These are phyloP conservation scores for Symphodus melops DNA, from an alignment of 2,113 vertebrate species.

Conservation along the genomic window DNA sequence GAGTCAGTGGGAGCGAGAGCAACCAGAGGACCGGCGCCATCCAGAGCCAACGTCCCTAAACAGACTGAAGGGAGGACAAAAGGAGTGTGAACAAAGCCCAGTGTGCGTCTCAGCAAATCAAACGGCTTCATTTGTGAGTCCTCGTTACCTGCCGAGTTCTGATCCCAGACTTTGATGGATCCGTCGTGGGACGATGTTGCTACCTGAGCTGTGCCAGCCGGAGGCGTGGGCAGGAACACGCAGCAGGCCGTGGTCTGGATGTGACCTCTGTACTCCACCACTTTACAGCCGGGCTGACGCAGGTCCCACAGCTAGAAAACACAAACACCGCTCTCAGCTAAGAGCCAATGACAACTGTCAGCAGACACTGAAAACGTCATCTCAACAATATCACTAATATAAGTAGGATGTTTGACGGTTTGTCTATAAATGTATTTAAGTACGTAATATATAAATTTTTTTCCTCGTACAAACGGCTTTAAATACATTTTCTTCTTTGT, in stretches of 20 bases:
- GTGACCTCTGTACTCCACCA: constrained; percentile 92
- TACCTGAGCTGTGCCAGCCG: constrained; percentile 72
- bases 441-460: too few species aligned
- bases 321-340: constrained; percentile 42
- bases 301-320: constrained; percentile 93
- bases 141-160: constrained; percentile 88
- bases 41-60: constrained; percentile 86
- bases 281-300: constrained; percentile 86
- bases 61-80: constrained; percentile 79
- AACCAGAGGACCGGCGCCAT: constrained; percentile 88
- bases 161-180: constrained; percentile 93
- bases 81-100: neutral
- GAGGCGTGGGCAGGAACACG: constrained; percentile 85
- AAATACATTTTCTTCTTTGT: too few species aligned
- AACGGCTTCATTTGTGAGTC: constrained; percentile 1
- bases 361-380: too few species aligned
- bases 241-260: constrained; percentile 90
- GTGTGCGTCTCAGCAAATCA: constrained; percentile 6
- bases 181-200: constrained; percentile 91
- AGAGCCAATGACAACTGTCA: constrained; percentile 2
- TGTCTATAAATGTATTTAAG: too few species aligned
- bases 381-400: too few species aligned
- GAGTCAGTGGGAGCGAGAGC: constrained; percentile 85
- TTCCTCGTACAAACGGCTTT: too few species aligned
- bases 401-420: too few species aligned